Base-by-base conservation (phyloP, 2,888 invertebrate species). In the Agriotes lineatus region DNA sequence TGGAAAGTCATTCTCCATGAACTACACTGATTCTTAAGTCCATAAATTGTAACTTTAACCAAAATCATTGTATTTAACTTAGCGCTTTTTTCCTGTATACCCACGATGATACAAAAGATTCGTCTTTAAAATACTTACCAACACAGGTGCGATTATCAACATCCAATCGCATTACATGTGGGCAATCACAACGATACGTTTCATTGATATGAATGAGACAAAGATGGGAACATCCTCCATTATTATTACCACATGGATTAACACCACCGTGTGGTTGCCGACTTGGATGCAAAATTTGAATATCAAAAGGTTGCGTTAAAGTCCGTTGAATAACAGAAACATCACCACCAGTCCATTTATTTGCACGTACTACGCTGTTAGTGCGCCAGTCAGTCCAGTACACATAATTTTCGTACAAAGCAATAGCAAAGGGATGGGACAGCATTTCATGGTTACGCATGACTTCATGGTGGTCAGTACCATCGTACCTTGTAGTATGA, bases 351-450 rank as follows among this genome's bases (percentile, higher is more conserved):
- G 92, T 92, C 91, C 94, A 96, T 85, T 96, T 96, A 85, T 94
- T 93, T 25, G 96, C 95, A 78, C 93, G 87, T 75, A 94, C 91
- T 1, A 97, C 93, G 70, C 93, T 91, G 82, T 94, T 95, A 63
- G 91, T 91, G 72, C 95, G 88, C 97, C 97, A 96, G 85, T 97
- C 96, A 0, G 96, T 96, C 96, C 96, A 97, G 85, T 95, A 97
- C 9, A 96, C 91, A 83, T 93, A 91, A 79, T 92, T 91, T 81
- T 93, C 96, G 85, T 93, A 96, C 67, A 96, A 87, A 0, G 94
- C 89, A 72, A 96, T 90, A 50, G 96, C 94, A 86, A 96, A 97
- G 0, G 96, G 96, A 87, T 96, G 96, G 52, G 93, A 90, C 61
- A 94, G 85, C 76, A 91, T 88, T 66, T 92, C 90, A 81, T 93